A percentile compares a stretch with the other conserved stretches of the same genome.
These are phyloP conservation scores for Eilema griseolum DNA, from an alignment of 2,888 invertebrate species.

Conservation along the genomic window DNA sequence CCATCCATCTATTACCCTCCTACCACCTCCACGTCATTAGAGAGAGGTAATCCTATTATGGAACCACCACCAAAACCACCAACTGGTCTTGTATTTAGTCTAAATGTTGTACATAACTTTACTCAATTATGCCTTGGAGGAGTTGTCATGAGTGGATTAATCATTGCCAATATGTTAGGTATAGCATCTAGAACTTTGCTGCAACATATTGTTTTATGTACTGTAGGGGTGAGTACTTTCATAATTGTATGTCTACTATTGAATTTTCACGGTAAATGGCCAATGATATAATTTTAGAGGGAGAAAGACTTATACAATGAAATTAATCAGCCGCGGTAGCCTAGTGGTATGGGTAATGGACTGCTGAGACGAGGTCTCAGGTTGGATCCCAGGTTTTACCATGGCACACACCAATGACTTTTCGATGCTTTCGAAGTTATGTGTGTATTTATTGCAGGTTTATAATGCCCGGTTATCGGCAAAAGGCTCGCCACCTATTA, in stretches of 20 bases:
- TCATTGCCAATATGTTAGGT: neutral
- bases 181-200: neutral
- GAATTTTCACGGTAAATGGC: no score
- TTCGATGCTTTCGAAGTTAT: no score
- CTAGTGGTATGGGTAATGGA: no score
- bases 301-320: no score
- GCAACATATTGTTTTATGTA: constrained; percentile 19
- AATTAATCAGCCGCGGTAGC: no score
- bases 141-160: constrained; percentile 7
- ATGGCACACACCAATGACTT: no score
- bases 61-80: neutral
- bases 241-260: neutral
- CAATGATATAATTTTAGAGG: no score
- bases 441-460: no score
- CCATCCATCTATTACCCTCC: constrained; percentile 5
- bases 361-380: no score
- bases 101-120: constrained; percentile 11
- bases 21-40: constrained; percentile 1
- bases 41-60: neutral
- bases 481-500: no score
- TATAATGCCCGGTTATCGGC: no score
- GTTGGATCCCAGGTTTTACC: no score
- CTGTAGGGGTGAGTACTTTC: constrained; percentile 19
- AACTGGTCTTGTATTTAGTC: neutral
- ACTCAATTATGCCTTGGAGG: constrained; percentile 23